These are phyloP conservation scores for Apantesis nais DNA, from an alignment of 2,888 invertebrate genomes.

Conservation along the genomic window DNA sequence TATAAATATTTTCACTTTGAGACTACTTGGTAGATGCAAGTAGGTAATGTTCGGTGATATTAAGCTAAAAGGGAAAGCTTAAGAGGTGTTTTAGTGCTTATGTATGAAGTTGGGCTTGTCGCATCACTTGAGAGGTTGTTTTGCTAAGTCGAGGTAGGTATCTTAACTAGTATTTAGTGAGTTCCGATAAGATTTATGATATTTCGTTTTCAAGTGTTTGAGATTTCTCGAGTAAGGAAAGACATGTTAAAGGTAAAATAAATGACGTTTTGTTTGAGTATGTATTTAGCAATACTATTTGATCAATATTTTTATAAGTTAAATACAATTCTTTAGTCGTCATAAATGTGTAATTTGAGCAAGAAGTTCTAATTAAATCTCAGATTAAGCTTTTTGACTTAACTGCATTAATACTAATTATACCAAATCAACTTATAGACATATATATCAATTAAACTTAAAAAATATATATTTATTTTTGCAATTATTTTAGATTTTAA, in stretches of 20 bases:
- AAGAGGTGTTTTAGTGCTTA: slow-evolving; percentile 34
- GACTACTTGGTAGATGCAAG: slow-evolving; percentile 42
- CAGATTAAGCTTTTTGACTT: background rate
- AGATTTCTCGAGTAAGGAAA: background rate
- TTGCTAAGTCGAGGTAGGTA: slow-evolving; percentile 1
- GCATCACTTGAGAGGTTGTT: slow-evolving; percentile 11
- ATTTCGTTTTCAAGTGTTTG: background rate
- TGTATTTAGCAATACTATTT: background rate
- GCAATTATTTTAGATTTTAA: too few species aligned
- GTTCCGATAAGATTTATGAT: background rate
- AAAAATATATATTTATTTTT: too few species aligned
- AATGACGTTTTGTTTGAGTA: too few species aligned
- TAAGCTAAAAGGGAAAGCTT: slow-evolving; percentile 50
- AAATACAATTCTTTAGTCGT: background rate
- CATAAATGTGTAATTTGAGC: background rate
- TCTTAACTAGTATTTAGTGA: background rate
- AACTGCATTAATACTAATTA: background rate
- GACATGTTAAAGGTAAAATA: background rate
- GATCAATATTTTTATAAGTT: background rate
- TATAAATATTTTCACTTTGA: slow-evolving; percentile 52
- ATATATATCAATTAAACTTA: too few species aligned
- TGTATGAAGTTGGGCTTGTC: slow-evolving; percentile 10
- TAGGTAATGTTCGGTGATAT: slow-evolving; percentile 36
- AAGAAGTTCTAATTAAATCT: background rate
- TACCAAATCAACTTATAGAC: background rate